A percentile compares a stretch with the other conserved stretches of the same genome.
Conservation (phyloP, 2,888 invertebrate species). For the Penaeus monodon region DNA sequence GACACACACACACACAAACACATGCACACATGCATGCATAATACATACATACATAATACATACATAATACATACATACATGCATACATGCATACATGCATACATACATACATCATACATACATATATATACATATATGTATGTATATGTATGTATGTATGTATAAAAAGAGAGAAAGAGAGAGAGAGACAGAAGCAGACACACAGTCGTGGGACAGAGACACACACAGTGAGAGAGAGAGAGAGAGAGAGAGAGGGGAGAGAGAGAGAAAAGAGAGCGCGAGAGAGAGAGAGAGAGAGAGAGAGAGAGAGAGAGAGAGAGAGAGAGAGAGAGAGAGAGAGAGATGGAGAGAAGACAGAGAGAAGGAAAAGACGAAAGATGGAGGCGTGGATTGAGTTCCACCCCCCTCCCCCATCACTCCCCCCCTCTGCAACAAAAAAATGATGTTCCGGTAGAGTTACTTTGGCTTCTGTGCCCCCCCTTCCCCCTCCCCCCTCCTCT, state of each 20-base stretch:
- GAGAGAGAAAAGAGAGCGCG: not conserved
- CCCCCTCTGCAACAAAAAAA: not conserved
- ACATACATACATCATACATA: too few species aligned
- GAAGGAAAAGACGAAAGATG: not conserved
- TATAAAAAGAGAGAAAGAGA: too few species aligned
- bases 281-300: not conserved
- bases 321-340: not conserved
- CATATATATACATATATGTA: too few species aligned
- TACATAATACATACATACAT: too few species aligned
- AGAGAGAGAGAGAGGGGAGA: too few species aligned
- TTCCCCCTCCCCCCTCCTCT: not conserved
- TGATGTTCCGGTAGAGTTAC: not conserved
- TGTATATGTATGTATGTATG: too few species aligned
- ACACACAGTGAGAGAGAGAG: not conserved
- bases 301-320: not conserved
- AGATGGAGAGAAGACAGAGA: not conserved
- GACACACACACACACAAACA: too few species aligned
- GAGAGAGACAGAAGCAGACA: too few species aligned
- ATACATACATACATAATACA: too few species aligned
- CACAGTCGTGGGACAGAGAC: too few species aligned
- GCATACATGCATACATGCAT: too few species aligned
- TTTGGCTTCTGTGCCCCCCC: not conserved
- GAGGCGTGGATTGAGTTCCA: not conserved
- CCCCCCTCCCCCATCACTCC: slow-evolving; percentile 7
- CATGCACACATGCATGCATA: too few species aligned